Conservation (phyloP, 1,140 invertebrate genomes). For the Varroa destructor region DNA sequence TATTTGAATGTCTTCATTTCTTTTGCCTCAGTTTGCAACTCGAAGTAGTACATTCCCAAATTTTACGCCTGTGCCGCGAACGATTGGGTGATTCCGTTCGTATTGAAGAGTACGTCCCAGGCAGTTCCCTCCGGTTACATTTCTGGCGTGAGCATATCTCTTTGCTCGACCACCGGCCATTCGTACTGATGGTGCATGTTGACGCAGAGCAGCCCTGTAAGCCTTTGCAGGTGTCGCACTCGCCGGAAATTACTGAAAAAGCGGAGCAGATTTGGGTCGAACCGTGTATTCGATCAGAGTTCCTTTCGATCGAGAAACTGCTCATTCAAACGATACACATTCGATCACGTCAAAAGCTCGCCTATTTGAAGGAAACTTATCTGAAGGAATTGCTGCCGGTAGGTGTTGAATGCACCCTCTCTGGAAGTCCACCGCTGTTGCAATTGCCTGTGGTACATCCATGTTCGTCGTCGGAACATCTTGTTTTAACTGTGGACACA, state of each 20-base stretch:
- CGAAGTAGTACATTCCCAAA: constrained; percentile 88
- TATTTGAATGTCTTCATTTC: constrained; percentile 74
- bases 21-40: constrained; percentile 90
- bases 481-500: constrained; percentile 80
- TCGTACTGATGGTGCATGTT: constrained; percentile 72
- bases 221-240: constrained; percentile 69
- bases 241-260: constrained; percentile 63
- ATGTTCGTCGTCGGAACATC: constrained; percentile 71
- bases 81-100: constrained; percentile 74
- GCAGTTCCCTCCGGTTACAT: constrained; percentile 70
- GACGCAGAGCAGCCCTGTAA: constrained; percentile 64
- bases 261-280: constrained; percentile 38
- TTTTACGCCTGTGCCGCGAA: constrained; percentile 67
- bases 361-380: constrained; percentile 62
- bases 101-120: constrained; percentile 80
- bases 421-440: constrained; percentile 75
- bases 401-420: constrained; percentile 55
- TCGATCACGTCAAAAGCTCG: constrained; percentile 62
- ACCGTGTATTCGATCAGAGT: constrained; percentile 50
- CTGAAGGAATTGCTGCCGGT: constrained; percentile 51
- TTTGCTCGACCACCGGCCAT: constrained; percentile 55
- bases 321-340: constrained; percentile 96
- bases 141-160: constrained; percentile 63
- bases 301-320: constrained; percentile 80
- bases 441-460: constrained; percentile 73